Conservation (phyloP, 2,797 vertebrate species). For the Darevskia mixta region DNA sequence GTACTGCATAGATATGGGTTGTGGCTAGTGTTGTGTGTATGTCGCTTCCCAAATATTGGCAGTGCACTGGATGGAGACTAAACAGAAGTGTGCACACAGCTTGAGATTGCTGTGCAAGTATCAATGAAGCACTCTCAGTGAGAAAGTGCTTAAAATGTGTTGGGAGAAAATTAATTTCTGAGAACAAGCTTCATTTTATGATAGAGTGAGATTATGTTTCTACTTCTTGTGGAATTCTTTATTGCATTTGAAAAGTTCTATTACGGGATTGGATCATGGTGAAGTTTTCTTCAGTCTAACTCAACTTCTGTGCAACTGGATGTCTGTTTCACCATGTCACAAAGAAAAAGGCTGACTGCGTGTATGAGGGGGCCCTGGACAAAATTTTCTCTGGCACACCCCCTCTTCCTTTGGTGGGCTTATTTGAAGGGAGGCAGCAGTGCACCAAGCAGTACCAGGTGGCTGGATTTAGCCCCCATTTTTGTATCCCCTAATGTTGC, state of each 20-base stretch:
- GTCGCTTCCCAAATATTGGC: no score
- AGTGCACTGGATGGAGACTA: no score
- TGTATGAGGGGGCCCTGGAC: background rate
- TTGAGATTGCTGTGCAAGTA: background rate
- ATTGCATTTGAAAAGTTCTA: background rate
- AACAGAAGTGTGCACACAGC: no score
- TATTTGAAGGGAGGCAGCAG: no score
- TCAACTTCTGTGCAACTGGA: background rate
- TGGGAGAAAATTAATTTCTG: conserved; percentile 17
- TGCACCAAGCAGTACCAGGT: no score
- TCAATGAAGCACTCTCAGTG: background rate
- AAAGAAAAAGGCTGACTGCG: background rate
- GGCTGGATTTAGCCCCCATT: background rate
- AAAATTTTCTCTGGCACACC: background rate
- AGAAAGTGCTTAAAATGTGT: background rate
- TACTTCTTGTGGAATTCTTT: background rate
- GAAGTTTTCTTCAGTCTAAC: background rate
- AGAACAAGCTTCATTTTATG: background rate
- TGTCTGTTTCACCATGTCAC: background rate
- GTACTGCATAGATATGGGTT: no score
- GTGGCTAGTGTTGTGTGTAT: no score
- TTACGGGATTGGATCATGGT: background rate
- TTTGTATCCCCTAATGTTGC: background rate
- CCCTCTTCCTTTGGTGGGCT: background rate
- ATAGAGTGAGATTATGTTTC: background rate